A percentile compares a stretch with the other conserved stretches of the same genome.
Evolutionary conservation across 2,888 invertebrate genomes (phyloP).

Genomic region (Nebria salina): DNA sequence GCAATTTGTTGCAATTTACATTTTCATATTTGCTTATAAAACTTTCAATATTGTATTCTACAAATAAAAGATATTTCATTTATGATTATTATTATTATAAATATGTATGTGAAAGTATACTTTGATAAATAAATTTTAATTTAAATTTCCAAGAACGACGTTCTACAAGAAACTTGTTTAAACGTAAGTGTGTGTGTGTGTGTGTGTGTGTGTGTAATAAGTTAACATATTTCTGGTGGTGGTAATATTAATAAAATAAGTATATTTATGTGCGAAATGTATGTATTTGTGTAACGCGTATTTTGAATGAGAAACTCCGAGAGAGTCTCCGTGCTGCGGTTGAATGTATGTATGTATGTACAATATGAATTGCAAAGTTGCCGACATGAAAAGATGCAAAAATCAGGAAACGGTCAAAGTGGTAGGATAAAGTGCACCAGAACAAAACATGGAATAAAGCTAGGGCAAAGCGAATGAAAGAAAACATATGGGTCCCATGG

Average conservation of each 20-base stretch:
- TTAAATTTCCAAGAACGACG: conserved; percentile 11
- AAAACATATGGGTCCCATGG: conserved; percentile 22
- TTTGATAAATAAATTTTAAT: conserved; percentile 21
- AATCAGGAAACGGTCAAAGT: not conserved
- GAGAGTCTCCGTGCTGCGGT: too few relatives aligned
- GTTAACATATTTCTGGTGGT: too few relatives aligned
- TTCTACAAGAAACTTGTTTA: too few relatives aligned
- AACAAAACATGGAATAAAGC: conserved; percentile 3
- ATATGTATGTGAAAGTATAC: conserved; percentile 14
- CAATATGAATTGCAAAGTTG: too few relatives aligned
- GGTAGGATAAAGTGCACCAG: conserved; percentile 2
- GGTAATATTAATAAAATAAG: too few relatives aligned
- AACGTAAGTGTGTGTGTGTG: not conserved
- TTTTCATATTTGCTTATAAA: not conserved
- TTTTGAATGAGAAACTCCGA: too few relatives aligned
- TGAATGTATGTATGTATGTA: too few relatives aligned
- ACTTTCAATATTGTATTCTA: not conserved
- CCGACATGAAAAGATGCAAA: not conserved
- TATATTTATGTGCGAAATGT: too few relatives aligned
- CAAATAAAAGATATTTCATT: not conserved
- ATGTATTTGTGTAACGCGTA: too few relatives aligned
- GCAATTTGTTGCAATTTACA: not conserved
- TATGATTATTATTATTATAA: not conserved
- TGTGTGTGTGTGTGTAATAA: too few relatives aligned
- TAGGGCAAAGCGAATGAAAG: conserved; percentile 4